phyloP scores from a whole-genome alignment of 1,140 invertebrate species.

The Callitettix versicolor region DNA sequence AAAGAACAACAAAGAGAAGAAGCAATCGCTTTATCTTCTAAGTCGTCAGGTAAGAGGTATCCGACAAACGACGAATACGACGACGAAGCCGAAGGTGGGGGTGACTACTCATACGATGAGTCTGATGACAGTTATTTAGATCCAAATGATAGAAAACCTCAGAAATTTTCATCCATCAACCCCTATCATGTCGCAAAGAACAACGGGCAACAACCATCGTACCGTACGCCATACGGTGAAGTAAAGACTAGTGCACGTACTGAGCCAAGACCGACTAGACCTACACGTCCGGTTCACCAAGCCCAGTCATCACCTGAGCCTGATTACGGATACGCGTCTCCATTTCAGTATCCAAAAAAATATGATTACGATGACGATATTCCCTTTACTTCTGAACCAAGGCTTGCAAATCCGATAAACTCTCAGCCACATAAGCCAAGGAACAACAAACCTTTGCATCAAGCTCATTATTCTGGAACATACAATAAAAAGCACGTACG shows the following conservation, averaged over 20 bases:
- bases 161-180: background rate
- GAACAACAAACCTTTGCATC: too few relatives aligned
- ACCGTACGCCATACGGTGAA: background rate
- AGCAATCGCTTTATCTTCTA: background rate
- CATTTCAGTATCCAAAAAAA: background rate
- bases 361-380: background rate
- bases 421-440: too few relatives aligned
- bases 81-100: conserved; percentile 4
- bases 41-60: background rate
- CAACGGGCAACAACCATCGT: background rate
- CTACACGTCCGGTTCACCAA: too few relatives aligned
- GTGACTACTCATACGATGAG: background rate
- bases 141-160: background rate
- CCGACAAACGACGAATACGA: background rate
- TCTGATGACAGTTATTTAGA: background rate
- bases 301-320: background rate
- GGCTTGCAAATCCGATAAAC: background rate
- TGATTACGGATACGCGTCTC: background rate
- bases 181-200: too few relatives aligned
- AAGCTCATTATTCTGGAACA: too few relatives aligned
- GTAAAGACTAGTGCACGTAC: background rate
- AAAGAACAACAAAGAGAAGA: conserved; percentile 5
- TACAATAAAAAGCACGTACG: too few relatives aligned
- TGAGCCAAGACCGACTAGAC: too few relatives aligned
- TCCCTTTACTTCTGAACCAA: background rate